These are phyloP conservation scores for Drosophila tristis DNA, from an alignment of 1,140 invertebrate genomes.

Conservation along the genomic window DNA sequence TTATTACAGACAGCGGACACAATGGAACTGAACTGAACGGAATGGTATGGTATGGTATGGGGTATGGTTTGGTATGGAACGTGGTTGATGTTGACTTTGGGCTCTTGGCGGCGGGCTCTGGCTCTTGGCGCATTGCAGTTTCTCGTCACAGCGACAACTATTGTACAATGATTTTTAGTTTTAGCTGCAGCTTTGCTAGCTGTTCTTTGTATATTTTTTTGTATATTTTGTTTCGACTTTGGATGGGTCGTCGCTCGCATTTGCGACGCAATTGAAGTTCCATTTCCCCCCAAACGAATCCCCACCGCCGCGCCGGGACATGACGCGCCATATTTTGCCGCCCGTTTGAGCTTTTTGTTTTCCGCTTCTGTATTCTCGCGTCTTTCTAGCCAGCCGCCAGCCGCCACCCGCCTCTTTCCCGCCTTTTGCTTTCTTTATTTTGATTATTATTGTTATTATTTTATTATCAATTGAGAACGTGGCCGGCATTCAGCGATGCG, in stretches of 20 bases:
- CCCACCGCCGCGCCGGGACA: conserved; percentile 12
- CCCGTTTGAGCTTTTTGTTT: conserved; percentile 39
- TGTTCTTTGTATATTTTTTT: conserved; percentile 33
- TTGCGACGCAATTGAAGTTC: conserved; percentile 72
- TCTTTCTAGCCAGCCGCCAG: too few species aligned
- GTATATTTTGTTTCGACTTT: conserved; percentile 49
- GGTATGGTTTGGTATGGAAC: neutral
- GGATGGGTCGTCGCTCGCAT: conserved; percentile 34
- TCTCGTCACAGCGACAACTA: conserved; percentile 2
- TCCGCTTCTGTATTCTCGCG: conserved; percentile 16
- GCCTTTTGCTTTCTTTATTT: conserved; percentile 55
- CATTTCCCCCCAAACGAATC: conserved; percentile 2
- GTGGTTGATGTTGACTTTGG: conserved; percentile 29
- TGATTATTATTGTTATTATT: conserved; percentile 78
- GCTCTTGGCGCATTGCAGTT: conserved; percentile 52
- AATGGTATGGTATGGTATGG: neutral
- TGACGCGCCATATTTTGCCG: conserved; percentile 80
- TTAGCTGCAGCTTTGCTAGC: conserved; percentile 49
- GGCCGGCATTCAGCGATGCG: conserved; percentile 70
- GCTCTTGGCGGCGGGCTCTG: neutral
- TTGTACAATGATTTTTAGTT: conserved; percentile 6
- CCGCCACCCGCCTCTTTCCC: neutral
- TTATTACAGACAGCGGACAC: conserved; percentile 66
- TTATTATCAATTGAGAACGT: conserved; percentile 83
- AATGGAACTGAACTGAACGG: conserved; percentile 5